These are phyloP conservation scores for Calidris pugnax DNA, from an alignment of 2,113 vertebrate species.

Conservation along the genomic window DNA sequence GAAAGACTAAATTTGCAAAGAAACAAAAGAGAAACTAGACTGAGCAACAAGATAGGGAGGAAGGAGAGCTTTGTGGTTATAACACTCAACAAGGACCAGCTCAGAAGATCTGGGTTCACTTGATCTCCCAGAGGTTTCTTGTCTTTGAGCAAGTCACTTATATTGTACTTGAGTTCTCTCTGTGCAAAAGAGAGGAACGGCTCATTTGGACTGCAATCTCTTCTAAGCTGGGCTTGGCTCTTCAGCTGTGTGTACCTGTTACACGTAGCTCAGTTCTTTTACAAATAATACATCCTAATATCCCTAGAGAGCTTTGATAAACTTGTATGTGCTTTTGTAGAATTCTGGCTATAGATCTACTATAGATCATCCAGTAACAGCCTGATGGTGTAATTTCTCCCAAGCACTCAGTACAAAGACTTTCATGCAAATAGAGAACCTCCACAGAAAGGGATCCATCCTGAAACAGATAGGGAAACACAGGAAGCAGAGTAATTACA, in stretches of 20 bases:
- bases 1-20: slow-evolving; percentile 42
- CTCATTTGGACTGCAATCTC: not conserved
- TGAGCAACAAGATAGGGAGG: not conserved
- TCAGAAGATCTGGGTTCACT: not conserved
- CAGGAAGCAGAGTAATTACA: not conserved
- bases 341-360: not conserved
- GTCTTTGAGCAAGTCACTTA: not conserved
- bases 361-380: not conserved
- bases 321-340: not conserved
- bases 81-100: not conserved
- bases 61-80: slow-evolving; percentile 46
- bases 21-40: slow-evolving; percentile 53
- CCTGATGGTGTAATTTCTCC: not conserved
- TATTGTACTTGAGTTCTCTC: not conserved
- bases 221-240: not conserved
- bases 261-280: not conserved
- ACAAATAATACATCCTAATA: not conserved
- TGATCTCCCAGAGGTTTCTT: not conserved
- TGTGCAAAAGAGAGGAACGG: not conserved
- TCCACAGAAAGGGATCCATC: not conserved
- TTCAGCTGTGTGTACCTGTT: not conserved
- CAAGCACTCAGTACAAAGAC: not conserved
- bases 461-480: not conserved
- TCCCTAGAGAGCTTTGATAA: not conserved
- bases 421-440: not conserved